Base-by-base conservation (phyloP, 2,888 invertebrate species). In the Euclidia mi region DNA sequence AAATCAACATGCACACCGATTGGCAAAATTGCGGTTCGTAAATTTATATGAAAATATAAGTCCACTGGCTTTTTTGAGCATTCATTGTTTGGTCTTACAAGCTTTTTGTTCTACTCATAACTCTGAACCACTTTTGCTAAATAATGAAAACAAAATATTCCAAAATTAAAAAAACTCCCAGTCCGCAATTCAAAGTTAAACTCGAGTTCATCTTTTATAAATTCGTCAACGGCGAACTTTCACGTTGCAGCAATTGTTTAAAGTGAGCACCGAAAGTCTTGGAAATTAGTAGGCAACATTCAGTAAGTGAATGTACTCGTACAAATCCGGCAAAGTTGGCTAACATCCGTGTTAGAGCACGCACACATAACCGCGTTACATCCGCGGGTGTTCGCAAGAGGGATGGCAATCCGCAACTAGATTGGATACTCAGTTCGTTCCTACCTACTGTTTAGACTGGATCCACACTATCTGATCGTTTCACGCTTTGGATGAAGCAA, bases 331-430 rank as follows among this genome's bases (percentile, higher is more conserved):
- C 25, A 56, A 69, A 72, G 51, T 72, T 68, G 25, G 47, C 52
- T 46, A 51, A 38, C 50, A 56, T 44, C 38, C 40, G 35, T 35
- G 47, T 42, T 46, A 50, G 56, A 40, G 28, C 43, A 60, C 70
- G 65, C 73, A 72, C 59, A 44, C 56, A 55, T 64, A 59, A 72
- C 55, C 43, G 20, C 38, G 65, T 72, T 65, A 57, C 47, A 69
- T 69, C 53, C 44, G 40, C 29, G 73, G 53, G 59, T 60, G 53
- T 70, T 55, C 46, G 32, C 35, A 41, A 49, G 56, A 51, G 35
- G 69, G 56, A 65, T 70, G 70, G 59, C 72, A 72, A 70, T 72
- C 69, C 73, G 56, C 69, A 48, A 32, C 40, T 70, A 70, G 65
- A 70, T 70, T 70, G 69, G 60, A 72, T 72, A 47, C 50, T 35